These are phyloP conservation scores for Procavia capensis DNA, from an alignment of 2,113 vertebrate genomes.

Conservation along the genomic window DNA sequence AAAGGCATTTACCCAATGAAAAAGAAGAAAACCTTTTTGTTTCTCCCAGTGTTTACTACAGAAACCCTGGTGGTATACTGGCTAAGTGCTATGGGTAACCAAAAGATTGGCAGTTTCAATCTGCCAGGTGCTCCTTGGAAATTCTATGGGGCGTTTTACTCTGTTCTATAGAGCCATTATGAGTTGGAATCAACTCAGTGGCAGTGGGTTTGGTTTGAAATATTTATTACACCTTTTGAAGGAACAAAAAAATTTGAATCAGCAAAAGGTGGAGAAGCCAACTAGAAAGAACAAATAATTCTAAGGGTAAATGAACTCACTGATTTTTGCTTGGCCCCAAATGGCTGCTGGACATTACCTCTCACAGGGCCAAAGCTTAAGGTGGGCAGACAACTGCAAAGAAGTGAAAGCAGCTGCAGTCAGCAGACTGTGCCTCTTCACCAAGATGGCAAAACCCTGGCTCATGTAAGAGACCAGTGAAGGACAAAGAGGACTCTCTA, in stretches of 20 bases:
- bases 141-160: too few species aligned
- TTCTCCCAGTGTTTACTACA: neutral
- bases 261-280: neutral
- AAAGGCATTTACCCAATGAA: neutral
- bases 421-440: rapidly evolving
- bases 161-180: too few species aligned
- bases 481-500: rapidly evolving
- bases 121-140: too few species aligned
- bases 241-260: neutral
- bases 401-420: rapidly evolving
- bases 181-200: too few species aligned
- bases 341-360: too few species aligned
- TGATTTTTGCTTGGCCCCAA: neutral
- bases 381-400: neutral
- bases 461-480: neutral
- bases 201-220: too few species aligned
- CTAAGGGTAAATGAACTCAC: neutral
- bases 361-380: neutral
- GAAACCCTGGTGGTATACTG: too few species aligned
- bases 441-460: neutral
- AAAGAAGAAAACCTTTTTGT: slow-evolving; percentile 5
- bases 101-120: too few species aligned
- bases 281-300: neutral
- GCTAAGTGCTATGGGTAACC: too few species aligned
- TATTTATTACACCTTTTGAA: neutral